Conservation (phyloP, 2,888 invertebrate species). For the Leucophenga maculata region DNA sequence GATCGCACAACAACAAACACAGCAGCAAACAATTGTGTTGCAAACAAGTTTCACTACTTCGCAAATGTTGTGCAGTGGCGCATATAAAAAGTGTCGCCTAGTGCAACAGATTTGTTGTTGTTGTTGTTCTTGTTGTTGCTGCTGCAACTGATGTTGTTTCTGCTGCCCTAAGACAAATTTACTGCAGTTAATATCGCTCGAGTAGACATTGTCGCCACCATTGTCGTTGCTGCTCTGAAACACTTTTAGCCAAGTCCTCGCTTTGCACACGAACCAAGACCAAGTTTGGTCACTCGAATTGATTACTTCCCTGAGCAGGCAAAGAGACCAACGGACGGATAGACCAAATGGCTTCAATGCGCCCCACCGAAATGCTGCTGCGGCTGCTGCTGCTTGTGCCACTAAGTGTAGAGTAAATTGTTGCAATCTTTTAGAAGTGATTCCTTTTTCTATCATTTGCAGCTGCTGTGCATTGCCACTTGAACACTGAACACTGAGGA, state of each 20-base stretch:
- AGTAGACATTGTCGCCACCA: slow-evolving; percentile 11
- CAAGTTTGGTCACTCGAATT: slow-evolving; percentile 31
- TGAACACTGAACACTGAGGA: background rate
- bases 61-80: too few species aligned
- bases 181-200: slow-evolving; percentile 13
- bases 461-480: slow-evolving; percentile 12
- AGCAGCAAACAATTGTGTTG: slow-evolving; percentile 1
- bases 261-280: slow-evolving; percentile 18
- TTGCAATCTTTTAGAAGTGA: slow-evolving; percentile 19
- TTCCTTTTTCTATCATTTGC: slow-evolving; percentile 17
- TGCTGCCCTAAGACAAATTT: slow-evolving; percentile 28
- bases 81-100: slow-evolving; percentile 21
- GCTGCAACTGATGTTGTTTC: slow-evolving; percentile 11
- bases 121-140: slow-evolving; percentile 22
- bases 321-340: background rate
- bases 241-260: slow-evolving; percentile 2
- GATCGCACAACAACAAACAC: slow-evolving; percentile 29
- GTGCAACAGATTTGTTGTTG: slow-evolving; percentile 7
- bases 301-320: slow-evolving; percentile 24
- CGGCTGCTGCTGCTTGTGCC: background rate
- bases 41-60: slow-evolving; percentile 18
- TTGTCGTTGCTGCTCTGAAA: background rate
- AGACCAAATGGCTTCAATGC: background rate
- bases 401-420: slow-evolving; percentile 20
- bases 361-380: slow-evolving; percentile 23